A percentile compares a stretch with the other conserved stretches of the same genome.
These are phyloP conservation scores for Hypercompe scribonia DNA, from an alignment of 2,888 invertebrate species.

Conservation along the genomic window DNA sequence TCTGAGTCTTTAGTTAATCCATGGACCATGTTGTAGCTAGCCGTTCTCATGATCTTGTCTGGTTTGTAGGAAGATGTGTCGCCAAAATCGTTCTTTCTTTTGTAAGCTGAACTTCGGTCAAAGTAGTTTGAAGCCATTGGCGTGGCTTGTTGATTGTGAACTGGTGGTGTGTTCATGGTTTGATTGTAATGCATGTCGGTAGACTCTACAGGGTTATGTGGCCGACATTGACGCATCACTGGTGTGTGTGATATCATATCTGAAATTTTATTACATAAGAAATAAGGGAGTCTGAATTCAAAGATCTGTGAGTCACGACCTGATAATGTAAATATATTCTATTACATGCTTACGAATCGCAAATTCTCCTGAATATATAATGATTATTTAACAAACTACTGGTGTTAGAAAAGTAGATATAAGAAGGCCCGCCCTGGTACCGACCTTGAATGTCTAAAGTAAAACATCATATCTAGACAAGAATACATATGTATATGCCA, in stretches of 20 bases:
- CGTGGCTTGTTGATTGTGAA: slow-evolving; percentile 68
- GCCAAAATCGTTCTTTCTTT: slow-evolving; percentile 78
- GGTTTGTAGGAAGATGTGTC: slow-evolving; percentile 74
- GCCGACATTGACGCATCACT: slow-evolving; percentile 71
- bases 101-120: slow-evolving; percentile 73
- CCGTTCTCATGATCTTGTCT: slow-evolving; percentile 79
- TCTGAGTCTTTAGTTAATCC: slow-evolving; percentile 67
- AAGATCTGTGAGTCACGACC: background rate
- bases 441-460: no score
- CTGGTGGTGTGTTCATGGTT: slow-evolving; percentile 61
- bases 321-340: background rate
- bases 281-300: background rate
- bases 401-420: no score
- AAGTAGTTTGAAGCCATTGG: slow-evolving; percentile 76
- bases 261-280: slow-evolving; percentile 54
- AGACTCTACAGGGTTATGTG: slow-evolving; percentile 75
- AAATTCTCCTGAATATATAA: background rate
- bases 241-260: slow-evolving; percentile 75
- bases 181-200: slow-evolving; percentile 77
- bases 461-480: no score
- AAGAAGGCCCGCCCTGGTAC: no score
- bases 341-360: background rate
- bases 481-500: no score
- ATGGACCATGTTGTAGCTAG: slow-evolving; percentile 72
- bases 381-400: background rate